Conservation (phyloP, 92 coral and sea anemone genomes). For the Nematostella vectensis region DNA sequence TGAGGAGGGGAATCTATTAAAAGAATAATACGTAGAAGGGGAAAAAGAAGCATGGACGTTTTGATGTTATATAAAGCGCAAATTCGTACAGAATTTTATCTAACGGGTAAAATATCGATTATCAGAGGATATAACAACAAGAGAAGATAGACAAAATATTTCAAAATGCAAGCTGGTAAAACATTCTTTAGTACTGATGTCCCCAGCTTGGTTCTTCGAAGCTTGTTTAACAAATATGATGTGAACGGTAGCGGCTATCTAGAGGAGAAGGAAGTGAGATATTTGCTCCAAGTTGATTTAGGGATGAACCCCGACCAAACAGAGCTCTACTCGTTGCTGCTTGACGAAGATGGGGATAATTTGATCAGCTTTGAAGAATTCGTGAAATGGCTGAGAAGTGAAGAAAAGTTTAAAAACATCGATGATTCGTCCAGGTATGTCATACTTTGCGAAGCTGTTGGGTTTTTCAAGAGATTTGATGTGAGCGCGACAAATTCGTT, state of each 20-base stretch:
- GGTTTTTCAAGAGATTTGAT: constrained; percentile 50
- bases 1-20: too few species aligned
- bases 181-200: constrained; percentile 46
- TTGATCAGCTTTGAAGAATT: constrained; percentile 61
- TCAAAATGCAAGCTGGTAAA: constrained; percentile 61
- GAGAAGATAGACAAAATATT: neutral
- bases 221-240: constrained; percentile 63
- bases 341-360: constrained; percentile 67
- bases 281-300: constrained; percentile 45
- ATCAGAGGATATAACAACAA: too few species aligned
- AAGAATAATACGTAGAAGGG: too few species aligned
- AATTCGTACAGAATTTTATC: too few species aligned
- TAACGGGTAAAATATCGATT: too few species aligned
- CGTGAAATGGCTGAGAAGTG: constrained; percentile 60
- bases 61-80: too few species aligned
- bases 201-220: constrained; percentile 47
- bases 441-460: constrained; percentile 36
- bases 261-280: constrained; percentile 37
- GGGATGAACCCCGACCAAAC: constrained; percentile 48
- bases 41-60: too few species aligned
- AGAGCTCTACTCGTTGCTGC: constrained; percentile 38
- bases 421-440: constrained; percentile 33
- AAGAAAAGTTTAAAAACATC: constrained; percentile 47
- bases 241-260: constrained; percentile 45
- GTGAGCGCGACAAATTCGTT: constrained; percentile 35